Evolutionary conservation across 2,113 vertebrate species (phyloP).

Genomic region (Albula goreensis): DNA sequence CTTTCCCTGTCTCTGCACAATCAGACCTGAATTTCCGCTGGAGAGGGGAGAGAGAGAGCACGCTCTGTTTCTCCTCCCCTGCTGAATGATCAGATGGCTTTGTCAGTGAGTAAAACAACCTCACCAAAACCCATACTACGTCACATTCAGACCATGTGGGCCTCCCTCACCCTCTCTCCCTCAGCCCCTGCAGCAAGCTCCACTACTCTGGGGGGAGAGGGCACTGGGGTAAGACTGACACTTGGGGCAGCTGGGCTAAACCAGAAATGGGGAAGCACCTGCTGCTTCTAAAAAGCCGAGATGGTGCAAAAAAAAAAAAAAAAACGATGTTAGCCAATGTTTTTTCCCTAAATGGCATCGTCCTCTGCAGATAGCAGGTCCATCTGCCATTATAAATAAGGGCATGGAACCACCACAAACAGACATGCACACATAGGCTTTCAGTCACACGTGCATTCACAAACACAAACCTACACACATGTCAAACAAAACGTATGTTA

Average conservation of each 20-base stretch:
- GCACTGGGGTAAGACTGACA: neutral
- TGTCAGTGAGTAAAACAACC: neutral
- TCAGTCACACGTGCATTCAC: neutral
- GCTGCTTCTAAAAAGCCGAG: neutral
- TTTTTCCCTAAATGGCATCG: neutral
- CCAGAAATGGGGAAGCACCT: neutral
- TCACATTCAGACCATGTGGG: neutral
- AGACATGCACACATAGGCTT: conserved; percentile 12
- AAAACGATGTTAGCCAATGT: neutral
- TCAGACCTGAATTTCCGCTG: neutral
- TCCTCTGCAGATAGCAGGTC: neutral
- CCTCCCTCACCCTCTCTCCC: neutral
- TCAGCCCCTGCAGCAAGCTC: neutral
- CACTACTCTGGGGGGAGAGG: neutral
- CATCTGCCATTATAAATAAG: neutral
- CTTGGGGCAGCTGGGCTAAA: neutral
- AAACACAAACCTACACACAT: conserved; percentile 12
- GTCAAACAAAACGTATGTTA: neutral
- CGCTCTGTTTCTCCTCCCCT: neutral
- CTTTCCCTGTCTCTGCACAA: neutral
- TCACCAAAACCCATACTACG: neutral
- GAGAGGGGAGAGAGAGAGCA: neutral
- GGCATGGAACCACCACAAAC: neutral
- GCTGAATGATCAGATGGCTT: neutral
- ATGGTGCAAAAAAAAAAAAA: neutral